Base-by-base conservation (phyloP, 1,140 invertebrate genomes). In the Conus ventricosus region DNA sequence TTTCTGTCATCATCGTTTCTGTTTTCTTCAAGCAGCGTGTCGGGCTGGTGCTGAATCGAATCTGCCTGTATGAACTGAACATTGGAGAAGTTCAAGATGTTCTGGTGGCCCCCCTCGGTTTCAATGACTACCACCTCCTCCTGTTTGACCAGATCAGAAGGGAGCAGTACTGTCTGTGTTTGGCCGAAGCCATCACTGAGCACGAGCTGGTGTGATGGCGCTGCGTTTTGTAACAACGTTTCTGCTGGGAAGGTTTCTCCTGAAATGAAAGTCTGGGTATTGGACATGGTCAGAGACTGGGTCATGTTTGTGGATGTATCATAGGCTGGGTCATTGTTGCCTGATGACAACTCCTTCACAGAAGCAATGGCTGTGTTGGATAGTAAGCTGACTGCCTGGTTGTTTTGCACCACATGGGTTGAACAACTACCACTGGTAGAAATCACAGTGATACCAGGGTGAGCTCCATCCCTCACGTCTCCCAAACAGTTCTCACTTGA, bases 111-210 rank as follows among this genome's bases (percentile, higher is more conserved):
- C 15, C 75, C 85, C 10, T n/a, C 71, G 4, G 39, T 57, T 13
- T 78, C 75, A 6, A 87, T 87, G 51, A 78, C n/a, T 17, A 87
- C 71, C 82, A 84, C 82, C n/a, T 87, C 85, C 23, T 86, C 85
- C 71, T 87, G 85, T 15, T 87, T 87, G 0, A 80, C 17, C 23
- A 87, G 54, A 10, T 87, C 85, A 10, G 85, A 25, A 8, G 85
- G 54, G 13, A 87, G 85, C 8, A 87, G 71, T 10, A 87, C 7
- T 4, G 85, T 76, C 23, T 57, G 85, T 23, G 75, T 87, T 13
- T 80, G 63, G 27, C 75, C 85, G 11, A 57, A 75, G 5, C 25
- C 25, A 54, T 76, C 75, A 39, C 20, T 78, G 39, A 87, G 23
- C 76, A 55, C n/a, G 27, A 75, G 15, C 67, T 86, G 84, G 15